These are phyloP conservation scores for Pollachius pollachius DNA, from an alignment of 2,113 vertebrate genomes.

Conservation along the genomic window DNA sequence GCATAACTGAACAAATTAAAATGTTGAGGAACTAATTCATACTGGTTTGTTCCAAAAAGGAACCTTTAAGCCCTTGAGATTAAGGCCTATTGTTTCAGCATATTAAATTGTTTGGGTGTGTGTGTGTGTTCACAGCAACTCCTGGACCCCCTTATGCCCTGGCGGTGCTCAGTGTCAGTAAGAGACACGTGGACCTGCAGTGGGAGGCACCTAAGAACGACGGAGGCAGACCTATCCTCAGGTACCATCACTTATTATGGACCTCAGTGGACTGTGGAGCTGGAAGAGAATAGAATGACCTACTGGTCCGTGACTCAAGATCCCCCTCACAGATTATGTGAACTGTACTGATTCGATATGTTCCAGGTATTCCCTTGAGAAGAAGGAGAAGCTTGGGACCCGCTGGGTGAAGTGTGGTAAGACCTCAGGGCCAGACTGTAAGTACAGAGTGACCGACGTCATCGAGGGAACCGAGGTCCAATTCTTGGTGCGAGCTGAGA, in stretches of 20 bases:
- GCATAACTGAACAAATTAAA: background rate
- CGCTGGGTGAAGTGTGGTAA: conserved; percentile 97
- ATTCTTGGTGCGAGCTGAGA: conserved; percentile 94
- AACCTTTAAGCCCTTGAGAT: too few species aligned
- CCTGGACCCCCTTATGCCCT: conserved; percentile 94
- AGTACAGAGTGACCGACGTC: conserved; percentile 92
- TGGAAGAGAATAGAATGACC: too few species aligned
- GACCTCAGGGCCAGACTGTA: conserved; percentile 90
- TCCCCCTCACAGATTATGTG: background rate
- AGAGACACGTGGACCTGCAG: conserved; percentile 91
- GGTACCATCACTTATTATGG: conserved; percentile 57
- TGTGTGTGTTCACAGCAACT: conserved; percentile 75
- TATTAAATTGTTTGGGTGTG: background rate
- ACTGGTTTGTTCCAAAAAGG: too few species aligned
- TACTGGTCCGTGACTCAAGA: too few species aligned
- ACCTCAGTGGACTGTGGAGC: too few species aligned
- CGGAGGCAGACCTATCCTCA: conserved; percentile 91
- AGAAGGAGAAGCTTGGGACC: conserved; percentile 96
- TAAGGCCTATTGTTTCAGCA: background rate
- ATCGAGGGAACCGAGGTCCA: conserved; percentile 98
- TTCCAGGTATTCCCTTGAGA: conserved; percentile 91
- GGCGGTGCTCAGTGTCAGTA: conserved; percentile 82
- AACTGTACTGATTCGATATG: background rate
- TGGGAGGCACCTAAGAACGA: conserved; percentile 98
- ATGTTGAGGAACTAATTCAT: too few species aligned